phyloP scores from a whole-genome alignment of 2,113 vertebrate genomes.

The Alligator sinensis region DNA sequence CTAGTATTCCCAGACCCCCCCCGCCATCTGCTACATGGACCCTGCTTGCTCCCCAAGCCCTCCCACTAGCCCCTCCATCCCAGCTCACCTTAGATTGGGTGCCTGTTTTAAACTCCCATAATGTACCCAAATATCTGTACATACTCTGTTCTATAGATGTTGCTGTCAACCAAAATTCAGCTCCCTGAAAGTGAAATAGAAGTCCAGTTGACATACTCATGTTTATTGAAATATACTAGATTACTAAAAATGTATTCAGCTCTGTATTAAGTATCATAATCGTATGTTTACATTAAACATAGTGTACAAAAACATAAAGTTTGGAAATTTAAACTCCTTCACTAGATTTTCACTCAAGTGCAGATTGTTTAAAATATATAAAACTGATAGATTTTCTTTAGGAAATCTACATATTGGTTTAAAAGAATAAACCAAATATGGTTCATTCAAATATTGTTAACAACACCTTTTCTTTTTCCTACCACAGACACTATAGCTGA shows the following conservation, averaged over 20 bases:
- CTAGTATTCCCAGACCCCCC: too few relatives aligned
- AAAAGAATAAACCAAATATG: neutral
- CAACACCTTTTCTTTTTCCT: slow-evolving; percentile 25
- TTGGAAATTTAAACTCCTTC: neutral
- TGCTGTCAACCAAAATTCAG: neutral
- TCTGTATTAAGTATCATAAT: neutral
- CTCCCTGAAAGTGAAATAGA: neutral
- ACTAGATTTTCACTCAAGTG: neutral
- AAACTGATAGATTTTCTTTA: neutral
- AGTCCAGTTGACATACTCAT: neutral
- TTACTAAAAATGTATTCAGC: neutral
- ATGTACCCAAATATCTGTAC: neutral
- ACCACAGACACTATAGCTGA: slow-evolving; percentile 94
- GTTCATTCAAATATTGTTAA: neutral
- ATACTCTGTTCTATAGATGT: neutral
- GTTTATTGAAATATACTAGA: neutral
- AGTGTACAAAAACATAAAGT: neutral
- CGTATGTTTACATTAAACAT: neutral
- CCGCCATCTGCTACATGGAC: too few relatives aligned
- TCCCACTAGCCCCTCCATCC: too few relatives aligned
- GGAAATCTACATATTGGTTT: neutral
- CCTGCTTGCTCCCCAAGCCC: too few relatives aligned
- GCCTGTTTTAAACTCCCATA: too few relatives aligned
- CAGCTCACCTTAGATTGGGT: too few relatives aligned
- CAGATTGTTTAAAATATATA: neutral